phyloP scores from a whole-genome alignment of 2,888 invertebrate species.

The Pammene aurita region DNA sequence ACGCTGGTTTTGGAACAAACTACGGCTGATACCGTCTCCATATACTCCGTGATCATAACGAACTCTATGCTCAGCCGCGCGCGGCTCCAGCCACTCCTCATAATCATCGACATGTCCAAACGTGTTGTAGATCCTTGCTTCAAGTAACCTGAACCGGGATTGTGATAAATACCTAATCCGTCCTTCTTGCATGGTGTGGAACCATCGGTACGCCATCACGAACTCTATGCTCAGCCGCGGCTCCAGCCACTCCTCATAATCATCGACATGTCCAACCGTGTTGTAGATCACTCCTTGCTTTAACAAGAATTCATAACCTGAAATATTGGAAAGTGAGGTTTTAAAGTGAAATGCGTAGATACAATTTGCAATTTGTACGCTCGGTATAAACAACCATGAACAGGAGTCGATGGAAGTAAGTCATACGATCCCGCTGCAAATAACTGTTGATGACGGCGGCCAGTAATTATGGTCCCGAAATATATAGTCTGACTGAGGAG shows the following conservation, averaged over 20 bases:
- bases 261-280: slow-evolving; percentile 74
- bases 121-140: slow-evolving; percentile 47
- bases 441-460: no score
- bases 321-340: not conserved
- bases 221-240: slow-evolving; percentile 84
- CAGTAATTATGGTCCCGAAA: no score
- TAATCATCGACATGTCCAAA: slow-evolving; percentile 83
- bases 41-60: no score
- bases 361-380: no score
- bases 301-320: slow-evolving; percentile 51
- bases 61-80: no score
- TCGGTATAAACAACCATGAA: no score
- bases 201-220: slow-evolving; percentile 84
- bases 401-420: no score
- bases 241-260: slow-evolving; percentile 82
- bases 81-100: slow-evolving; percentile 78
- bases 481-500: no score
- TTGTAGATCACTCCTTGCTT: slow-evolving; percentile 50
- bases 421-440: no score
- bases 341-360: not conserved
- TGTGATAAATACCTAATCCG: slow-evolving; percentile 53
- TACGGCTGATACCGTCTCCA: no score
- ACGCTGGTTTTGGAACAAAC: no score
- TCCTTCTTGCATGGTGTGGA: slow-evolving; percentile 57
- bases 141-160: slow-evolving; percentile 52